phyloP scores from a whole-genome alignment of 2,113 vertebrate genomes.

The Rafetus swinhoei region DNA sequence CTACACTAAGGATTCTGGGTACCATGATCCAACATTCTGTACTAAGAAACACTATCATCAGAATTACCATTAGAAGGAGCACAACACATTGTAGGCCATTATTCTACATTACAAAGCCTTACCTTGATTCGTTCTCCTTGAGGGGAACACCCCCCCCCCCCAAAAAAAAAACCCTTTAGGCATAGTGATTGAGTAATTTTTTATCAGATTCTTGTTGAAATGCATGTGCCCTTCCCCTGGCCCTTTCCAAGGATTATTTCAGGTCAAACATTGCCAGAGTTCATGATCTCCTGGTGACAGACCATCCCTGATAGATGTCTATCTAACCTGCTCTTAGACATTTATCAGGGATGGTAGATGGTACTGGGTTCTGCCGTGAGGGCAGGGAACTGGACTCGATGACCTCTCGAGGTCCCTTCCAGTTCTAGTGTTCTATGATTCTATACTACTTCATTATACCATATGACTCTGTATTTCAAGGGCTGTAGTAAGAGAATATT shows the following conservation, averaged over 20 bases:
- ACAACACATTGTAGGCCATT: not conserved
- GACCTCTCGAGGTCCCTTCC: too few species aligned
- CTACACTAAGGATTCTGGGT: not conserved
- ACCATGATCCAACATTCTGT: not conserved
- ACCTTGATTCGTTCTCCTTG: not conserved
- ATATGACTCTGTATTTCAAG: not conserved
- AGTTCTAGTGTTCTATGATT: too few species aligned
- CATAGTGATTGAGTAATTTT: not conserved
- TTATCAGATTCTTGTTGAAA: not conserved
- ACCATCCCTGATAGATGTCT: not conserved
- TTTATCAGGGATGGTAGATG: too few species aligned
- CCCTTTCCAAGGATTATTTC: not conserved
- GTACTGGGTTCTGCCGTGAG: too few species aligned
- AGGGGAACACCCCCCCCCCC: too few species aligned
- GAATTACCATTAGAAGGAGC: not conserved
- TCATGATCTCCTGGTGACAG: slow-evolving; percentile 9
- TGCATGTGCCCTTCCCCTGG: not conserved
- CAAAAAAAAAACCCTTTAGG: not conserved
- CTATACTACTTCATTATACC: not conserved
- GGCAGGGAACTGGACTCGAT: too few species aligned
- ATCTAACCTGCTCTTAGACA: too few species aligned
- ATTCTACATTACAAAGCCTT: not conserved
- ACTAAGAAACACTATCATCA: not conserved
- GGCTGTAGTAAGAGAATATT: not conserved
- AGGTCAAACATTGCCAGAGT: not conserved